These are phyloP conservation scores for Leptinotarsa peninsularis DNA, from an alignment of 2,888 invertebrate species.

Conservation along the genomic window DNA sequence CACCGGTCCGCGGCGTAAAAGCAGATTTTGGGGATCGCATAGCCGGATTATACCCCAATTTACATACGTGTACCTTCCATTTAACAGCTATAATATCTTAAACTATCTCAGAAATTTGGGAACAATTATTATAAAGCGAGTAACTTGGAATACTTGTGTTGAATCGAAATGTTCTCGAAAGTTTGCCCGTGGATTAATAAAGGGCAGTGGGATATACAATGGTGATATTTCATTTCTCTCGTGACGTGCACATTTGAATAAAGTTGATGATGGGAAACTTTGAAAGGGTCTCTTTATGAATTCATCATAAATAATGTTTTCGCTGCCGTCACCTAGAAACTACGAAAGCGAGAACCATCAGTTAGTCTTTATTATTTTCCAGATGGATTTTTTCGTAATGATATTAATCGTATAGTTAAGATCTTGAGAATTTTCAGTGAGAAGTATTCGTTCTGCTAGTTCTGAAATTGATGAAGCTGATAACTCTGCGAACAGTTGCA, in stretches of 20 bases:
- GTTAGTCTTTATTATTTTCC: background rate
- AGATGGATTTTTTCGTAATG: too few relatives aligned
- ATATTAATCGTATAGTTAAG: too few relatives aligned
- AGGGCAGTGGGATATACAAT: slow-evolving; percentile 3
- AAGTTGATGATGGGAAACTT: slow-evolving; percentile 2
- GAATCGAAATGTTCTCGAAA: slow-evolving; percentile 3
- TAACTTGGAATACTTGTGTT: slow-evolving; percentile 10
- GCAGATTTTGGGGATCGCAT: slow-evolving; percentile 2
- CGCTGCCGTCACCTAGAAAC: background rate
- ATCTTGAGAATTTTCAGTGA: too few relatives aligned
- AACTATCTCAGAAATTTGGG: slow-evolving; percentile 1
- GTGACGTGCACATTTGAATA: slow-evolving; percentile 14
- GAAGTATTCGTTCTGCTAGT: too few relatives aligned
- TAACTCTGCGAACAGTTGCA: too few relatives aligned
- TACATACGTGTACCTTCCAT: slow-evolving; percentile 9
- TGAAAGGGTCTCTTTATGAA: background rate
- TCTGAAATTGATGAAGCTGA: too few relatives aligned
- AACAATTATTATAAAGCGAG: slow-evolving; percentile 6
- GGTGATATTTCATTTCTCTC: slow-evolving; percentile 1
- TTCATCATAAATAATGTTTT: slow-evolving; percentile 3
- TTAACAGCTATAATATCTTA: slow-evolving; percentile 8
- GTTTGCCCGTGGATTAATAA: background rate
- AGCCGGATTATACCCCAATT: background rate
- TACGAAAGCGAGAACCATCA: background rate
- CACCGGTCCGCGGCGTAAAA: background rate